Evolutionary conservation across 2,888 invertebrate genomes (phyloP).

Genomic region (Andrena hattorfiana): DNA sequence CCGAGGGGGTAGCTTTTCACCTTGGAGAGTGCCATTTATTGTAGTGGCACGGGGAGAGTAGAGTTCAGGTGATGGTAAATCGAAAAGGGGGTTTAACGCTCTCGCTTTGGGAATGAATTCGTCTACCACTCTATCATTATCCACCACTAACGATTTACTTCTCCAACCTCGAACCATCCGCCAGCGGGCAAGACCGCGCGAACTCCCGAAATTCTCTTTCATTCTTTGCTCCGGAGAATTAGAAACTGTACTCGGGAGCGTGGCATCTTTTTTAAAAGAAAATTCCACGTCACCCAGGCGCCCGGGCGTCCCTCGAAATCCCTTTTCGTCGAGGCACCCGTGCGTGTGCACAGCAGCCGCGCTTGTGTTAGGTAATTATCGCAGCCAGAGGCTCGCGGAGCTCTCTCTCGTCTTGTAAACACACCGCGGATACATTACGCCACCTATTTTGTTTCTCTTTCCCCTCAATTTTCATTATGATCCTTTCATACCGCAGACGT

Average conservation of each 20-base stretch:
- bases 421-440: constrained; percentile 27
- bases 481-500: constrained; percentile 5
- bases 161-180: too few relatives aligned
- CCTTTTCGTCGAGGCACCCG: background rate
- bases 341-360: background rate
- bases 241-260: too few relatives aligned
- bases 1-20: constrained; percentile 2
- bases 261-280: background rate
- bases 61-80: background rate
- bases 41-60: background rate
- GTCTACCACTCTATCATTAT: too few relatives aligned
- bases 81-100: background rate
- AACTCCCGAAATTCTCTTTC: too few relatives aligned
- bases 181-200: too few relatives aligned
- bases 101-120: too few relatives aligned
- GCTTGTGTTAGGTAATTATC: constrained; percentile 44
- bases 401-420: constrained; percentile 10
- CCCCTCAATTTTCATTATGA: constrained; percentile 46
- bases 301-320: background rate
- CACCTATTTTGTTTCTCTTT: constrained; percentile 19
- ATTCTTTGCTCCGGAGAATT: too few relatives aligned
- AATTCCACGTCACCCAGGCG: background rate
- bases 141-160: too few relatives aligned
- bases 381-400: background rate
- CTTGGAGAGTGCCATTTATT: background rate